Evolutionary conservation across 2,113 vertebrate species (phyloP), one percentile per base, ranked within the genome.

Genomic region (Caranx melampygus): DNA sequence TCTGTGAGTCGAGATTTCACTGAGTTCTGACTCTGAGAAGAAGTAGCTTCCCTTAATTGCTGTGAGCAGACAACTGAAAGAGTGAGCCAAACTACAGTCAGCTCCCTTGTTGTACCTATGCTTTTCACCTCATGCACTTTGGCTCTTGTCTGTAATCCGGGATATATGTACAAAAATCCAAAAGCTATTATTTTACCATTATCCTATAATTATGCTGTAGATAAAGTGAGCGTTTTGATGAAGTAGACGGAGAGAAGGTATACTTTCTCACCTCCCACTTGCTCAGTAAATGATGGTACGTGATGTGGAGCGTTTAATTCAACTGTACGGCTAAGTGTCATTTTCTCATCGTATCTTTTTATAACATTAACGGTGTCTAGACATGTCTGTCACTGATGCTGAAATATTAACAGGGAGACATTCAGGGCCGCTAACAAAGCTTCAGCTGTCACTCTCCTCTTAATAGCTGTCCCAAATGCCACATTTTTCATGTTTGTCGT

Each of bases 381-480:
- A 79, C 81, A 4, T 16, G 80, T 55, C 60, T 49, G 57, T 70
- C 78, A 40, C 54, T 42, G 35, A 42, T 40, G 51, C 60, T 49
- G 67, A 73, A 52, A 76, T 72, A 51, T 72, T 61, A 64, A 71
- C 51, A 63, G 26, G 2, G 13, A 80, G 79, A 72, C 81, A 64
- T 84, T 82, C 64, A 15, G 65, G 44, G 45, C 52, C 21, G 33
- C 74, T 65, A 61, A 86, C 68, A 75, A 73, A 81, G 82, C 80
- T 58, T 66, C 68, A 31, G 87, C 66, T 85, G 68, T 68, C 81
- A 61, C 44, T 71, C 79, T 85, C 26, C 65, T 70, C 37, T 64
- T 84, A 88, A 90, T 82, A 70, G 83, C 84, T 71, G 72, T 82
- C 84, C 67, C 73, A 84, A 81, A 78, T 86, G 84, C 78, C 86